Percentiles rank a stretch among this genome's conserved stretches.
Evolutionary conservation across 2,888 invertebrate species (phyloP).

Genomic region (Drosophila infuscata): DNA sequence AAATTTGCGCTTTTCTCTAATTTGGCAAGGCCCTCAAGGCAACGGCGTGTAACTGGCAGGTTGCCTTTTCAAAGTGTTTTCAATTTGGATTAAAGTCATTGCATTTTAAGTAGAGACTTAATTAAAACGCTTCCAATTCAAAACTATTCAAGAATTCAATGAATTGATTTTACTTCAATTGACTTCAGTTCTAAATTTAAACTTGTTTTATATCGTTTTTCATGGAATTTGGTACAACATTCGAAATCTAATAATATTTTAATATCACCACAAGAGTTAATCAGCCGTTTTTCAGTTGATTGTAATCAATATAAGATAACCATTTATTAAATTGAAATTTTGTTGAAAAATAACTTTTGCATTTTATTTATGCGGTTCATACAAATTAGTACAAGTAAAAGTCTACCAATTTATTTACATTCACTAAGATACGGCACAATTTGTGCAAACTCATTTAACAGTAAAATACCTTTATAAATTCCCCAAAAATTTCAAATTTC

Average conservation of each 20-base stretch:
- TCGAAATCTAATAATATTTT: neutral
- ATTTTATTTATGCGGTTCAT: neutral
- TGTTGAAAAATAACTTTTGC: neutral
- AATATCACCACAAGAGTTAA: neutral
- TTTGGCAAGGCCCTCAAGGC: conserved; percentile 32
- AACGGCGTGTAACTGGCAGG: conserved; percentile 27
- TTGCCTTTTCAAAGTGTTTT: neutral
- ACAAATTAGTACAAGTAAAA: conserved; percentile 19
- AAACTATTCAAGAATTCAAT: neutral
- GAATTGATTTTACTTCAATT: conserved; percentile 10
- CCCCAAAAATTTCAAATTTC: conserved; percentile 27
- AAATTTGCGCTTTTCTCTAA: conserved; percentile 55
- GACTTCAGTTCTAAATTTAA: neutral
- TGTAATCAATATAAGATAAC: neutral
- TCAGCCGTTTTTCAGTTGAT: neutral
- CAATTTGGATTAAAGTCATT: conserved; percentile 24
- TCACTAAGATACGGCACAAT: neutral
- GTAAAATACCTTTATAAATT: conserved; percentile 39
- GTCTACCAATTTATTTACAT: conserved; percentile 12
- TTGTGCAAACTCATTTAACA: conserved; percentile 36
- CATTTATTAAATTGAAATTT: neutral
- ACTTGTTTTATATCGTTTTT: neutral
- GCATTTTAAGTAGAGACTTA: conserved; percentile 9
- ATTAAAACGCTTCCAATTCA: conserved; percentile 4
- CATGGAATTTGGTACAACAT: neutral